Conservation (phyloP, 2,797 vertebrate species). For the Limnodromus scolopaceus region DNA sequence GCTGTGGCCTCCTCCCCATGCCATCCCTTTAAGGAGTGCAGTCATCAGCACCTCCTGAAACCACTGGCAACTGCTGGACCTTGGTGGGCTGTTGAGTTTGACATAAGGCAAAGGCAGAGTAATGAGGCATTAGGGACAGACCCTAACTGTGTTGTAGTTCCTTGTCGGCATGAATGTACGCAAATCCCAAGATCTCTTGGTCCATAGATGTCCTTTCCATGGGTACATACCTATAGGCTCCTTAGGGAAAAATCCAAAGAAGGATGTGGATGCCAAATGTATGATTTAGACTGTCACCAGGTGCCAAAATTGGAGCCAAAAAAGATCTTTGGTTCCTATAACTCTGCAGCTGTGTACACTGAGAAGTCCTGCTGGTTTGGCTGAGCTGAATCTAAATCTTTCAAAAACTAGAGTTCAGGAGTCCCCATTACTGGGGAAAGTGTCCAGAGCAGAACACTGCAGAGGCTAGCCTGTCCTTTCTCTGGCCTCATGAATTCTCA, state of each 20-base stretch:
- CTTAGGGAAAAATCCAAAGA: background rate
- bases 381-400: background rate
- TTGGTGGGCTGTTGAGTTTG: background rate
- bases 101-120: background rate
- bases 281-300: constrained; percentile 20
- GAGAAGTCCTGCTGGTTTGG: constrained; percentile 10
- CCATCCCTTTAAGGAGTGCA: background rate
- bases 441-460: background rate
- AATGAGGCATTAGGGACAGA: background rate
- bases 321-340: constrained; percentile 1
- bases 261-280: background rate
- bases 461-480: background rate
- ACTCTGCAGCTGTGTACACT: constrained; percentile 43
- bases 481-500: background rate
- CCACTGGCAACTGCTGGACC: background rate
- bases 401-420: background rate
- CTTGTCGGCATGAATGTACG: background rate
- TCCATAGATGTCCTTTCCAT: background rate
- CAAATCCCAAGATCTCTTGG: background rate
- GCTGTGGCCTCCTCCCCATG: background rate
- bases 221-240: background rate
- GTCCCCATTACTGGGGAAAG: background rate
- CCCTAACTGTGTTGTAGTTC: background rate
- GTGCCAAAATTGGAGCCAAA: constrained; percentile 14
- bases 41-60: background rate